phyloP scores from a whole-genome alignment of 2,113 vertebrate species.

The Todiramphus chloris region DNA sequence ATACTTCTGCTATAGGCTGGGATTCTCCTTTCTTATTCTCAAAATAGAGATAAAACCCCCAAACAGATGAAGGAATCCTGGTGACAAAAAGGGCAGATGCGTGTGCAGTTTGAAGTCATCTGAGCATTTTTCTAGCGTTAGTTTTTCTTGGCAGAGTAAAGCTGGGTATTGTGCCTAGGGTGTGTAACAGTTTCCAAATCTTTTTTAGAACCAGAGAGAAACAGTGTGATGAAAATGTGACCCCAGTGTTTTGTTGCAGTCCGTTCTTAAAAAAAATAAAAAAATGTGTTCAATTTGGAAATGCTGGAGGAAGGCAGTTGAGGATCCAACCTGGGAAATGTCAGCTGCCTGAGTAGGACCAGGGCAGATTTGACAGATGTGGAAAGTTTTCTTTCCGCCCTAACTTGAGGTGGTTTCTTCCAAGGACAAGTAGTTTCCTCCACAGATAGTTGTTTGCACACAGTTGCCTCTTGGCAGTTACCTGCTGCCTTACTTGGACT shows the following conservation, averaged over 20 bases:
- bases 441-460: background rate
- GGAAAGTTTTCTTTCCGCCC: slow-evolving; percentile 9
- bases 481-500: background rate
- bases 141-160: slow-evolving; percentile 49
- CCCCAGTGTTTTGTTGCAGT: background rate
- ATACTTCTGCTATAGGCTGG: background rate
- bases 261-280: background rate
- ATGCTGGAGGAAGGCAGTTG: background rate
- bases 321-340: background rate
- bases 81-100: slow-evolving; percentile 5
- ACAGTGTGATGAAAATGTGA: background rate
- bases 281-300: background rate
- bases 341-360: background rate
- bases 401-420: background rate
- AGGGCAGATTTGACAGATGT: background rate
- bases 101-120: slow-evolving; percentile 1
- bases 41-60: background rate
- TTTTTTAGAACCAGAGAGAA: background rate
- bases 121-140: slow-evolving; percentile 60
- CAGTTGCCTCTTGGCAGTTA: background rate
- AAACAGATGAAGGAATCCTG: background rate
- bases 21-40: background rate
- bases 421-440: background rate
- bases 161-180: slow-evolving; percentile 37
- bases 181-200: slow-evolving; percentile 53